phyloP scores from a whole-genome alignment of 92 coral and sea anemone genomes.

The Desmophyllum pertusum region DNA sequence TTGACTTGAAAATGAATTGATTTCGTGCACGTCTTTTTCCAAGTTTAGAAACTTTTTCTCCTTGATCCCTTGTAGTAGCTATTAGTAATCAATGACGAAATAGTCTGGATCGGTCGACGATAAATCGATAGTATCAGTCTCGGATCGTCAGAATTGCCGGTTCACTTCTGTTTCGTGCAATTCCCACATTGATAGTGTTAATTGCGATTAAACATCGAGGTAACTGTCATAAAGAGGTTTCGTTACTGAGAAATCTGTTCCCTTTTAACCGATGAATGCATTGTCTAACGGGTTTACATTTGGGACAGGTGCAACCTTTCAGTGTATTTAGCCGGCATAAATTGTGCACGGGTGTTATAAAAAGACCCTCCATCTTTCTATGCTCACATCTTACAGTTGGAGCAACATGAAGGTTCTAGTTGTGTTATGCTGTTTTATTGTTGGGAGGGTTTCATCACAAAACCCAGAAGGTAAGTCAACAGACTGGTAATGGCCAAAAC shows the following conservation, averaged over 20 bases:
- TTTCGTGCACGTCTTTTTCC: too few relatives aligned
- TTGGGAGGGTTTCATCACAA: background rate
- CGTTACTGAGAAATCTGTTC: background rate
- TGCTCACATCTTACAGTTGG: background rate
- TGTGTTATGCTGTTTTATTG: background rate
- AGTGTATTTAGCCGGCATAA: too few relatives aligned
- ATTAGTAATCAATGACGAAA: too few relatives aligned
- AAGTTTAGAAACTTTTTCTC: too few relatives aligned
- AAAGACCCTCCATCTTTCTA: background rate
- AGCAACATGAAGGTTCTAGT: background rate
- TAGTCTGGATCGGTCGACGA: too few relatives aligned
- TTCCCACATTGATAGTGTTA: background rate
- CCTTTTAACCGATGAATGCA: background rate
- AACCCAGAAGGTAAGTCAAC: background rate
- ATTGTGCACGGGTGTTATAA: background rate
- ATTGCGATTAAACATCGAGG: constrained; percentile 1
- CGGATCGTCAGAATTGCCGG: too few relatives aligned
- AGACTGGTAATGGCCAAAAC: too few relatives aligned
- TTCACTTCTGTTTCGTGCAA: background rate
- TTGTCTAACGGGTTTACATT: background rate
- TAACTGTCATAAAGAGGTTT: background rate
- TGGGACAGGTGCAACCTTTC: background rate
- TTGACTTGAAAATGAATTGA: too few relatives aligned
- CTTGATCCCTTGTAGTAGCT: too few relatives aligned
- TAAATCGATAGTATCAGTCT: too few relatives aligned